Evolutionary conservation across 2,888 invertebrate species (phyloP).

Genomic region (Caenorhabditis becei): DNA sequence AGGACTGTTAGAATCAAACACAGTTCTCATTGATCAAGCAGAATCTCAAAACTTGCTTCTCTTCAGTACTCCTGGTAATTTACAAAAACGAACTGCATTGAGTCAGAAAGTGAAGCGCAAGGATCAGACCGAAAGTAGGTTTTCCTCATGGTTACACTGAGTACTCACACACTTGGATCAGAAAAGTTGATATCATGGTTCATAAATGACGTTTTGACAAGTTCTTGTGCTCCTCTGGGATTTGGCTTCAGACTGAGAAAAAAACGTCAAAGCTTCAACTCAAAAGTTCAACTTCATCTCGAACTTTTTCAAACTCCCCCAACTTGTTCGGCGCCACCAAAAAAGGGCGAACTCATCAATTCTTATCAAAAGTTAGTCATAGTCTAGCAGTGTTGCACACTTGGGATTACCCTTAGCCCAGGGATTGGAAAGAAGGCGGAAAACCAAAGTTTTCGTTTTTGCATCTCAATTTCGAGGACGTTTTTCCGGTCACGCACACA

Average conservation of each 20-base stretch:
- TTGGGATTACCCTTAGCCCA: not conserved
- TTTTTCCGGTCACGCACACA: conserved; percentile 34
- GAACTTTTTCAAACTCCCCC: not conserved
- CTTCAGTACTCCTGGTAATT: no score
- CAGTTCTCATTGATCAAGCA: no score
- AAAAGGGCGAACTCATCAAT: conserved; percentile 23
- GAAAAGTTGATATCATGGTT: no score
- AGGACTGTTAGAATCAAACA: no score
- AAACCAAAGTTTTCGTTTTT: conserved; percentile 22
- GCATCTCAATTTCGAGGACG: conserved; percentile 21
- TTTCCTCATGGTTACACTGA: no score
- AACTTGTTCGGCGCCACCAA: not conserved
- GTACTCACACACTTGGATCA: no score
- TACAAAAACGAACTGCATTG: no score
- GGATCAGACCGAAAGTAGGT: no score
- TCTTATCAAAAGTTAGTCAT: conserved; percentile 23
- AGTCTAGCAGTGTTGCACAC: not conserved
- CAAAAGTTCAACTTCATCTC: not conserved
- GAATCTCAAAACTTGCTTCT: no score
- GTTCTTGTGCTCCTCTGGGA: not conserved
- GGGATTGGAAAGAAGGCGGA: not conserved
- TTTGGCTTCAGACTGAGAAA: not conserved
- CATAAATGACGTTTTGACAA: no score
- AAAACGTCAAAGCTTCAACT: not conserved
- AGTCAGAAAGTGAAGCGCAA: no score